phyloP scores from a whole-genome alignment of 2,113 vertebrate genomes.

The Nasalis larvatus region DNA sequence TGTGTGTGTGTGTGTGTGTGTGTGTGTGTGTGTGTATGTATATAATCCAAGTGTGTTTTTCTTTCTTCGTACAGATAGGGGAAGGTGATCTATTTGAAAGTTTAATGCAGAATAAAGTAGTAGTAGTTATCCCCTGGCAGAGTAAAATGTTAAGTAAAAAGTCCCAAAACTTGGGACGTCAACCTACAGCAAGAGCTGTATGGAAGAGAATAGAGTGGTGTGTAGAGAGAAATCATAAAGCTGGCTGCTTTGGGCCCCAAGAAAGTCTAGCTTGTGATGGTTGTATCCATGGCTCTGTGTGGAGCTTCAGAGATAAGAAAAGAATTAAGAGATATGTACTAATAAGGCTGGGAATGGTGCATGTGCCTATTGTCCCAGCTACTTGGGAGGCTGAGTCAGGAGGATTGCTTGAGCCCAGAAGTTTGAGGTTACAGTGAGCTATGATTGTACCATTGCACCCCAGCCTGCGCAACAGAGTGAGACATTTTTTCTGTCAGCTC shows the following conservation, averaged over 20 bases:
- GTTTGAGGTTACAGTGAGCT: no score
- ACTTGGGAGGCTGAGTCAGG: no score
- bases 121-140: background rate
- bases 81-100: background rate
- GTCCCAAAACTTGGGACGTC: background rate
- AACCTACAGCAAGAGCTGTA: background rate
- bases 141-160: background rate
- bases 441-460: no score
- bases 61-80: background rate
- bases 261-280: background rate
- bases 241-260: background rate
- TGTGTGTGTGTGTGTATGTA: background rate
- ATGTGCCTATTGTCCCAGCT: no score
- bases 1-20: no score
- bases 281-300: background rate
- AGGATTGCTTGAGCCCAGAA: no score
- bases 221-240: background rate
- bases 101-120: background rate
- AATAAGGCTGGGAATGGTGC: background rate
- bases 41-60: background rate
- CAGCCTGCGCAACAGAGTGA: no score
- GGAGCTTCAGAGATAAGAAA: background rate
- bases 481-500: background rate
- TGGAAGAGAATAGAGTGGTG: background rate
- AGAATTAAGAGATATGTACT: background rate